Base-by-base conservation (phyloP, 2,797 vertebrate genomes). In the Coregonus sp. region DNA sequence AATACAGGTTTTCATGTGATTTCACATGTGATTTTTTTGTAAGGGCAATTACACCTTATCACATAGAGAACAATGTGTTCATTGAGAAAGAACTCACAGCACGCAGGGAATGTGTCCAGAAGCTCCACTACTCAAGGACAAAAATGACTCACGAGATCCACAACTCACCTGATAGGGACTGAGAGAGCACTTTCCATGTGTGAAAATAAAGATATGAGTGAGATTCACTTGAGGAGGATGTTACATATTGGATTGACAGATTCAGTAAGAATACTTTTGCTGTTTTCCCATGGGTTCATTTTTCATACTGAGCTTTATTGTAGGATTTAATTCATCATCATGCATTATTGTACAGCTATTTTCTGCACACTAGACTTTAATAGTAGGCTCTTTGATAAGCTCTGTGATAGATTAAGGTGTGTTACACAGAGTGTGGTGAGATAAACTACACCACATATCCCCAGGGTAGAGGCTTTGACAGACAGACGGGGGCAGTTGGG, bases 31-130 rank as follows among this genome's bases (percentile, higher is more conserved):
- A 47, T 47, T 47, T 47, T 47, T 3, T 47, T 47, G 7, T 47
- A 11, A 11, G 40, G 40, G 40, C 73, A 88, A 86, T 88, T 86
- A 78, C 81, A 86, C 29, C 82, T 90, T 89, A 91, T 91, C 89
- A 84, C 75, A 18, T 63, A 75, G 76, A 78, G 81, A 91, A 91
- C 90, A 90, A 88, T 89, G 85, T 73, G 56, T 80, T 80, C 78
- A 85, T 87, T 89, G 81, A 86, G 37, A 52, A 67, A 71, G 84
- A 61, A 72, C 66, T 67, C 65, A 47, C 0, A 59, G 77, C 73
- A 79, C 74, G 65, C 68, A 82, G 79, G 79, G 81, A 81, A 77
- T 77, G 66, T 75, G 74, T 79, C 83, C 82, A 86, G 81, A 70
- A 31, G 61, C 76, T 73, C 50, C 7, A 37, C 66, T n/a, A 18